Evolutionary conservation across 1,140 invertebrate species (phyloP).

Genomic region (Trachelipus rathkii): DNA sequence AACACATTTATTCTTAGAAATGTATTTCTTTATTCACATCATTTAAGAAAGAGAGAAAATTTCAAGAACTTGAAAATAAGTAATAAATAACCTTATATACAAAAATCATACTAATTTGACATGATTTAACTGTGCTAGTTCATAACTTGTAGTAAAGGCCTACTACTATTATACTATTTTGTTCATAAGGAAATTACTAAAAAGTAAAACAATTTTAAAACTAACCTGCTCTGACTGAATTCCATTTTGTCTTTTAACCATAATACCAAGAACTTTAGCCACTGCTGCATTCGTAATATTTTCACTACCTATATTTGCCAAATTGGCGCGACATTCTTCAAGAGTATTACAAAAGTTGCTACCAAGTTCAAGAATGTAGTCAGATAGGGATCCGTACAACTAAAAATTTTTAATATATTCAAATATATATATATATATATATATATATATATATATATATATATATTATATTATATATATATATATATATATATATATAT

Average conservation of each 20-base stretch:
- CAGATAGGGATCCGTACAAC: slow-evolving; percentile 54
- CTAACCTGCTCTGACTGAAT: slow-evolving; percentile 50
- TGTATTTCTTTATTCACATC: too few species aligned
- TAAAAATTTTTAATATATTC: too few species aligned
- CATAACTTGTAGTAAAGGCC: too few species aligned
- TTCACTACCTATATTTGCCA: slow-evolving; percentile 66
- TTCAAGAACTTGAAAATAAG: too few species aligned
- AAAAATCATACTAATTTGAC: too few species aligned
- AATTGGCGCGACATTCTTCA: slow-evolving; percentile 80
- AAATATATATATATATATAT: too few species aligned
- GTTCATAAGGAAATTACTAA: too few species aligned
- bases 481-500: not conserved
- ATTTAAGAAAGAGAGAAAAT: too few species aligned
- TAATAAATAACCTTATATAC: too few species aligned
- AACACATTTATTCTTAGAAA: too few species aligned
- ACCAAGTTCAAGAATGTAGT: slow-evolving; percentile 83
- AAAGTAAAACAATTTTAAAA: not conserved
- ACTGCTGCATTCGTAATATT: slow-evolving; percentile 75
- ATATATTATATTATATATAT: slow-evolving; percentile 4
- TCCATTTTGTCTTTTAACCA: slow-evolving; percentile 74
- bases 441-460: slow-evolving; percentile 7
- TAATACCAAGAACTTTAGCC: slow-evolving; percentile 76
- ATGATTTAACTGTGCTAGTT: too few species aligned
- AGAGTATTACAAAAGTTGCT: slow-evolving; percentile 78
- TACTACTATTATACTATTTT: too few species aligned